Conservation (phyloP, 1,140 invertebrate genomes). For the Drosophila sp. region DNA sequence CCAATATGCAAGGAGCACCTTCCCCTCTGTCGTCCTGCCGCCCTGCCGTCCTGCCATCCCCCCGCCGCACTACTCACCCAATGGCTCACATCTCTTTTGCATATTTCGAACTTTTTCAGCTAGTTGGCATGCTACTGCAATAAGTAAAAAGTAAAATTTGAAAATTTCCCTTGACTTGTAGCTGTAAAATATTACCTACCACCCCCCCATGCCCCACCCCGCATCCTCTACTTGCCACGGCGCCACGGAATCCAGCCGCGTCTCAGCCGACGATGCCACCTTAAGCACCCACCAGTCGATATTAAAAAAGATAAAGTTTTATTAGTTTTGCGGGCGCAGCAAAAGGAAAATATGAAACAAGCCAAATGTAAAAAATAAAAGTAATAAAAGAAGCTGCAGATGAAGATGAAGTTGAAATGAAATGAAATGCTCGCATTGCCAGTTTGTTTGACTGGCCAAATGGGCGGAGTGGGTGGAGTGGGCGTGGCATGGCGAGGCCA, state of each 20-base stretch:
- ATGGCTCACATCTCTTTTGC: slow-evolving; percentile 53
- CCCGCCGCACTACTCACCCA: neutral
- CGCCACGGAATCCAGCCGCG: slow-evolving; percentile 9
- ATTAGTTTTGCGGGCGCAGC: slow-evolving; percentile 46
- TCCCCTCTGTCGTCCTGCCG: neutral
- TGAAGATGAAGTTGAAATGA: slow-evolving; percentile 52
- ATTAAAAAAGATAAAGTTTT: slow-evolving; percentile 72
- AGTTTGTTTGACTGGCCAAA: neutral
- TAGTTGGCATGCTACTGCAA: slow-evolving; percentile 40
- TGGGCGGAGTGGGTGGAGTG: slow-evolving; percentile 18
- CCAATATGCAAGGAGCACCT: slow-evolving; percentile 28
- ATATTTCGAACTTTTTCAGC: slow-evolving; percentile 64
- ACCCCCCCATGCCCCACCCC: neutral
- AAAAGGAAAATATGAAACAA: slow-evolving; percentile 24
- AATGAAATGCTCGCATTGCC: slow-evolving; percentile 22
- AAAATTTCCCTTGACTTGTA: slow-evolving; percentile 28
- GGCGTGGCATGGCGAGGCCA: slow-evolving; percentile 3
- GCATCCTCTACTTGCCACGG: neutral
- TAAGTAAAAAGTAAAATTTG: slow-evolving; percentile 35
- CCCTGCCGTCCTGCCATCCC: neutral
- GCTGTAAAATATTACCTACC: slow-evolving; percentile 54
- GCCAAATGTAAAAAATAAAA: slow-evolving; percentile 51
- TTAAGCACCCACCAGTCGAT: slow-evolving; percentile 52
- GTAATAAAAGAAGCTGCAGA: slow-evolving; percentile 59
- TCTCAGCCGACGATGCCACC: slow-evolving; percentile 8